Evolutionary conservation across 2,113 vertebrate genomes (phyloP).

Genomic region (Fregetta grallaria): DNA sequence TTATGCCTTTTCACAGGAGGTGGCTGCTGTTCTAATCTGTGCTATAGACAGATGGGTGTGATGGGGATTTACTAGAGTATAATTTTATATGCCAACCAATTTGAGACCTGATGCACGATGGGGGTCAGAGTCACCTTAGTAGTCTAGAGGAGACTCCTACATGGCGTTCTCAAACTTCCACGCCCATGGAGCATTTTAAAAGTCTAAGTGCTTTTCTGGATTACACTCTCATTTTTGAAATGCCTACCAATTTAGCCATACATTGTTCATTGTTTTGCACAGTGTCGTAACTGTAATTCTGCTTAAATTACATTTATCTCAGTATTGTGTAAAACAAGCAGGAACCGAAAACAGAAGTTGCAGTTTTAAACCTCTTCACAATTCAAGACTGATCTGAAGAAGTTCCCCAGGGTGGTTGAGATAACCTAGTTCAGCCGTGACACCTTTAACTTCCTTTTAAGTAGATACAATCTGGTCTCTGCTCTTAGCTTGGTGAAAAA

Average conservation of each 20-base stretch:
- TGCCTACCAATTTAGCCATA: background rate
- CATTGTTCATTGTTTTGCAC: background rate
- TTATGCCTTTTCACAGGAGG: background rate
- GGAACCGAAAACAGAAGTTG: background rate
- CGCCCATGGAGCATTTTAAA: background rate
- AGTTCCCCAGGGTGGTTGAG: background rate
- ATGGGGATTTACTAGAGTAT: background rate
- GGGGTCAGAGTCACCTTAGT: background rate
- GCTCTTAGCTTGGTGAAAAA: background rate
- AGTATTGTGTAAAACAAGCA: background rate
- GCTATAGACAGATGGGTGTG: background rate
- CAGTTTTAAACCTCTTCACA: background rate
- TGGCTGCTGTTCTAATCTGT: background rate
- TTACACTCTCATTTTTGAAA: background rate
- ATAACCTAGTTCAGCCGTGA: background rate
- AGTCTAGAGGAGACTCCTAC: background rate
- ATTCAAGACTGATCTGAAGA: background rate
- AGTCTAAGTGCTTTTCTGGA: background rate
- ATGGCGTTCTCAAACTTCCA: background rate
- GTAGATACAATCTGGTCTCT: background rate
- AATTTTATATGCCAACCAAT: background rate
- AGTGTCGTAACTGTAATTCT: background rate
- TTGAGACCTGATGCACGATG: background rate
- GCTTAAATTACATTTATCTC: background rate
- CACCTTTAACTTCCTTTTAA: background rate